Conservation (phyloP, 2,888 invertebrate species). For the Therioaphis trifolii region DNA sequence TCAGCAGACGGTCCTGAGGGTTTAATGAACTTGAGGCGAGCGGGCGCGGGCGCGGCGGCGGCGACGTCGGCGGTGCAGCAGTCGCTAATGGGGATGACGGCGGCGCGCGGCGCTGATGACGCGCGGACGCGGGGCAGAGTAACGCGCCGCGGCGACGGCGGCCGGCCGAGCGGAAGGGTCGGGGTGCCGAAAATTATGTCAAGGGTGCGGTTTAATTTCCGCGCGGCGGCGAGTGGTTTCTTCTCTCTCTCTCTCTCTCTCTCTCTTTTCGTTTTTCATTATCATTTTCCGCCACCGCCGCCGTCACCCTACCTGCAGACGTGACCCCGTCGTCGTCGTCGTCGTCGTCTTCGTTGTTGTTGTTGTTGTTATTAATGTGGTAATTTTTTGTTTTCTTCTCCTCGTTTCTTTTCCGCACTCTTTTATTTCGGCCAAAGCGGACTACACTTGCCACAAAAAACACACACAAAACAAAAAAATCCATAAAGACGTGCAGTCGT, state of each 20-base stretch:
- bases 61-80: neutral
- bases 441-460: no score
- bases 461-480: neutral
- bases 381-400: no score
- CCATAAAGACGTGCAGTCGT: conserved; percentile 42
- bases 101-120: neutral
- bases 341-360: no score
- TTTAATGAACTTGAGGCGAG: conserved; percentile 57
- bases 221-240: conserved; percentile 23
- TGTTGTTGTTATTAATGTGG: no score
- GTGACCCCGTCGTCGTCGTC: no score
- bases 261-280: neutral
- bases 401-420: no score
- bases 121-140: no score
- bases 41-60: neutral
- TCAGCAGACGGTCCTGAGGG: conserved; percentile 60
- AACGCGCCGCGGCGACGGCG: neutral
- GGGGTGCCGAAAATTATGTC: conserved; percentile 61
- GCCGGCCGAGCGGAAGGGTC: neutral
- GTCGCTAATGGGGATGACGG: conserved; percentile 16
- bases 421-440: no score
- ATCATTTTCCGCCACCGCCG: neutral
- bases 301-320: neutral
- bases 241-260: neutral
- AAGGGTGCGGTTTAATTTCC: conserved; percentile 63